phyloP scores from a whole-genome alignment of 2,113 vertebrate genomes.

The Chaetodon auriga region DNA sequence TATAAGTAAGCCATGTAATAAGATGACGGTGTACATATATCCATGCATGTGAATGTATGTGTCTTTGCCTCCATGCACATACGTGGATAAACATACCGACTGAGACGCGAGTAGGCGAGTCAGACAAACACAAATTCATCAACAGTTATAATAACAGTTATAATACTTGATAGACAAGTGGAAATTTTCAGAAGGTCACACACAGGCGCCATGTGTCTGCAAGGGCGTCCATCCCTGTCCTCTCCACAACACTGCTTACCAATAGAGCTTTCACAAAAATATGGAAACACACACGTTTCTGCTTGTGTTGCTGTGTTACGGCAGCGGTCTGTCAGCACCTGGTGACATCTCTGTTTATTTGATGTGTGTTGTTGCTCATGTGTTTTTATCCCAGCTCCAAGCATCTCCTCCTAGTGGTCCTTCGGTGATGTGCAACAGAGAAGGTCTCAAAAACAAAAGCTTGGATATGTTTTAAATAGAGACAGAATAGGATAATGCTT shows the following conservation, averaged over 20 bases:
- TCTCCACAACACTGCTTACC: slow-evolving; percentile 8
- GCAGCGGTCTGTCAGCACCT: slow-evolving; percentile 24
- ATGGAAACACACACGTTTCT: slow-evolving; percentile 33
- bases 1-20: slow-evolving; percentile 56
- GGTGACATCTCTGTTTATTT: slow-evolving; percentile 45
- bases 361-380: slow-evolving; percentile 4
- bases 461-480: not conserved
- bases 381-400: slow-evolving; percentile 13
- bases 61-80: not conserved
- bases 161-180: slow-evolving; percentile 7
- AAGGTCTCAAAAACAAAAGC: not conserved
- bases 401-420: slow-evolving; percentile 57
- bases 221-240: slow-evolving; percentile 4
- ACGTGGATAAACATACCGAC: not conserved
- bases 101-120: no score
- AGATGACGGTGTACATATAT: slow-evolving; percentile 6
- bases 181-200: slow-evolving; percentile 13
- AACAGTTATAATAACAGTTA: no score
- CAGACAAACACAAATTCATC: slow-evolving; percentile 9
- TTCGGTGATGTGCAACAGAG: slow-evolving; percentile 25
- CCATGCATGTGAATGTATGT: slow-evolving; percentile 8
- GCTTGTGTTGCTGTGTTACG: not conserved
- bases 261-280: slow-evolving; percentile 15
- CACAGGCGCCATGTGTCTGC: slow-evolving; percentile 32
- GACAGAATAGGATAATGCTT: not conserved